These are phyloP conservation scores for Hartigia nigra DNA, from an alignment of 2,888 invertebrate genomes.

Conservation along the genomic window DNA sequence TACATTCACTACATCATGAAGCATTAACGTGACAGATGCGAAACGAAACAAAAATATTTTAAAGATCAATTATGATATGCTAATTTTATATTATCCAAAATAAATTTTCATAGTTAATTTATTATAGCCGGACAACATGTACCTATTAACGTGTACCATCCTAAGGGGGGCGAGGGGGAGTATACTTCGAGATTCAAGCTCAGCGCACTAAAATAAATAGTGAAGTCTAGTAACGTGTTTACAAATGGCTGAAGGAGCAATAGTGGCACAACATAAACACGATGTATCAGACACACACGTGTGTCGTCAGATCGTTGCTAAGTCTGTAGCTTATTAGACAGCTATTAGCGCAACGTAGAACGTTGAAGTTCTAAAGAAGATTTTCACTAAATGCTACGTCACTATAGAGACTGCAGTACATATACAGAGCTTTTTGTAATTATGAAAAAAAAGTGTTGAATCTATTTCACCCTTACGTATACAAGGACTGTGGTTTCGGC, in stretches of 20 bases:
- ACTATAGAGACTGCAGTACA: neutral
- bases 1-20: too few species aligned
- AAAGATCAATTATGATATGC: too few species aligned
- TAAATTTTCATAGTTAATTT: neutral
- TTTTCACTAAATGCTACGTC: neutral
- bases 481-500: neutral
- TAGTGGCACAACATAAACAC: conserved; percentile 5
- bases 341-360: conserved; percentile 32
- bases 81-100: too few species aligned
- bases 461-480: too few species aligned
- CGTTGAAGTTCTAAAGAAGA: neutral
- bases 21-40: too few species aligned
- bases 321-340: conserved; percentile 38
- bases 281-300: conserved; percentile 31
- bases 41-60: too few species aligned
- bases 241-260: conserved; percentile 7
- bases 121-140: too few species aligned
- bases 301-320: conserved; percentile 33
- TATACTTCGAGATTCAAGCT: conserved; percentile 6
- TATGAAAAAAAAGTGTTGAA: neutral
- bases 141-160: too few species aligned
- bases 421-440: neutral
- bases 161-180: too few species aligned
- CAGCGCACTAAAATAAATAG: conserved; percentile 15
- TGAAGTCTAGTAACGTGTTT: conserved; percentile 8